Evolutionary conservation across 2,113 vertebrate genomes (phyloP).

Genomic region (Amia ocellicauda): DNA sequence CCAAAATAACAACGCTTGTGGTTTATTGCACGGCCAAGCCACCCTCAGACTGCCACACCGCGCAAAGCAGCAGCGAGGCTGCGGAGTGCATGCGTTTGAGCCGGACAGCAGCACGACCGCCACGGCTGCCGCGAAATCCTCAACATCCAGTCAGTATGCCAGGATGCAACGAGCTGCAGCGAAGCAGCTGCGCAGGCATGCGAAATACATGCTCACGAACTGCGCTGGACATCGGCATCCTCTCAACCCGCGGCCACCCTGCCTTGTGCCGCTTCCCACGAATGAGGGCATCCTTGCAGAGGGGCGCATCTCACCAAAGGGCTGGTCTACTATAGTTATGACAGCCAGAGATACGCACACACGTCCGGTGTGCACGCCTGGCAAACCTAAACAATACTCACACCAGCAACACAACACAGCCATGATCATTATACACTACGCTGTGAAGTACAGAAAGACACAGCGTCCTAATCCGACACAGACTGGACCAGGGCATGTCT

Average conservation of each 20-base stretch:
- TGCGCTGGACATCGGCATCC: not conserved
- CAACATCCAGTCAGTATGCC: not conserved
- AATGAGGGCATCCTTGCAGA: not conserved
- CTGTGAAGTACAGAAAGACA: not conserved
- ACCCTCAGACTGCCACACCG: no score
- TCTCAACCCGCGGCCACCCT: not conserved
- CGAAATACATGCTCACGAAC: not conserved
- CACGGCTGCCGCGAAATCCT: not conserved
- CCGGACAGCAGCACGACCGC: no score
- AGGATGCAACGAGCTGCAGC: slow-evolving; percentile 10
- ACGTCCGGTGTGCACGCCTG: not conserved
- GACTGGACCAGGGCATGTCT: not conserved
- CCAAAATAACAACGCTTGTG: no score
- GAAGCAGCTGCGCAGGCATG: slow-evolving; percentile 6
- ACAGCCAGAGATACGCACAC: not conserved
- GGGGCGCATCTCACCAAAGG: slow-evolving; percentile 1
- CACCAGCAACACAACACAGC: not conserved
- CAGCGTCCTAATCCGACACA: not conserved
- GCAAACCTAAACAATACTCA: slow-evolving; percentile 1
- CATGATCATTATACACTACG: not conserved
- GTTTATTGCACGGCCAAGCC: no score
- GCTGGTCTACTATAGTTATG: slow-evolving; percentile 1
- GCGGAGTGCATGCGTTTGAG: not conserved
- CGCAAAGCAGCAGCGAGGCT: no score
- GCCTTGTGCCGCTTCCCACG: slow-evolving; percentile 8